Evolutionary conservation across 2,888 invertebrate species (phyloP).

Genomic region (Zygothrica quintamaculata): DNA sequence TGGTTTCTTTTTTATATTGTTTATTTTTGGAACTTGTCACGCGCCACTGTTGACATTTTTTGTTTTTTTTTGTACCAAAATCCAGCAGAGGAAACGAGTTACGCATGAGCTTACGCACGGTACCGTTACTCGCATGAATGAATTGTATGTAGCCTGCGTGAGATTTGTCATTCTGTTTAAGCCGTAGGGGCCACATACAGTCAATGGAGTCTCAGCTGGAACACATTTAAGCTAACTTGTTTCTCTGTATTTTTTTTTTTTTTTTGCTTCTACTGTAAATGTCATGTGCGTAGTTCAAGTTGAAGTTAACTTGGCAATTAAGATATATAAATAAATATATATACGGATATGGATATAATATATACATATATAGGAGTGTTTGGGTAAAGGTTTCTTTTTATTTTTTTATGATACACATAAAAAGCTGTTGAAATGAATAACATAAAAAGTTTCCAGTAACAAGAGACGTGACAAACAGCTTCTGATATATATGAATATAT

Average conservation of each 20-base stretch:
- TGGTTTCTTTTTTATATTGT: conserved; percentile 1
- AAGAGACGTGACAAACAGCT: no score
- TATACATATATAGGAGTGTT: not conserved
- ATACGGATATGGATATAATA: not conserved
- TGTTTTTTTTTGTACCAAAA: conserved; percentile 15
- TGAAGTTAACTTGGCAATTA: conserved; percentile 12
- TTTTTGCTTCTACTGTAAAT: no score
- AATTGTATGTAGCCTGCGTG: conserved; percentile 36
- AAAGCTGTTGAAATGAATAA: no score
- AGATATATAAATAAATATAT: not conserved
- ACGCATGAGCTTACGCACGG: conserved; percentile 70
- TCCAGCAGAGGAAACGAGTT: conserved; percentile 53
- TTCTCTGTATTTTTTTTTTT: no score
- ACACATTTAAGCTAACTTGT: no score
- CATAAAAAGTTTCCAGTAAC: no score
- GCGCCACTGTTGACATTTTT: conserved; percentile 38
- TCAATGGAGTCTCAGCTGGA: conserved; percentile 15
- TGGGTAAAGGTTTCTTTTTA: no score
- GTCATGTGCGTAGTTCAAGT: conserved; percentile 40
- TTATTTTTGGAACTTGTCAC: not conserved
- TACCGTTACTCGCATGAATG: conserved; percentile 56
- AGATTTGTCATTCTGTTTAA: conserved; percentile 29
- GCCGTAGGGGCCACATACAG: not conserved
- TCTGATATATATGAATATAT: no score
- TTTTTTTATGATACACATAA: no score